Evolutionary conservation across 1,140 invertebrate species (phyloP), one percentile per base, ranked within the genome.

Genomic region (Tetranychus urticae): DNA sequence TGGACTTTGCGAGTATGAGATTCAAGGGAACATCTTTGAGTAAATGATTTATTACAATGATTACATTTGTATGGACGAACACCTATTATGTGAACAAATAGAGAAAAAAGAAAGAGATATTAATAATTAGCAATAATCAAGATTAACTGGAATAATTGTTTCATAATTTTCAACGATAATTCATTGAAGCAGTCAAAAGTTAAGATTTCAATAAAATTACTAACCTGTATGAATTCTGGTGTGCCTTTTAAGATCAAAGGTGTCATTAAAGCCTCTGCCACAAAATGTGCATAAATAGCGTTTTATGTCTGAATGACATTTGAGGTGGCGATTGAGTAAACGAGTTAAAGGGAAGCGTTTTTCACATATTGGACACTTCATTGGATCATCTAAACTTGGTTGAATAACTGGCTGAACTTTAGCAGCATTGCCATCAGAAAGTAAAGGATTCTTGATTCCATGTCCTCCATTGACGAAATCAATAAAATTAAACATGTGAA

Each of bases 261-360:
- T 98, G 70, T 99, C 96, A 69, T 99, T 99, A 77, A 99, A 99
- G 42, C 96, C 94, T 75, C 99, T 99, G 42, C 92, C 92, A 68
- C 96, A 99, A 75, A 97, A 97, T 1, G 92, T 93, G 75, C 96
- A 99, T 10, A 98, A 78, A 72, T 98, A 99, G 65, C 94, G 79
- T 73, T 99, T 99, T 45, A 97, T 83, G 71, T 97, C 90, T 61
- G 90, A 96, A 76, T 99, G 94, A 73, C 92, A 97, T 73, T 98
- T 98, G 81, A 97, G 89, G 76, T 99, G 96, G 63, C 94, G 80
- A 74, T 98, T 98, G 5, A 98, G 78, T 35, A 98, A 79, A 71
- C 94, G 81, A 72, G 97, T 92, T 46, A 97, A 77, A 60, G 81
- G 86, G 73, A 98, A 99, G 48, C 82, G 82, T 72, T 97, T 97